Conservation (phyloP, 2,113 vertebrate genomes). For the Gadus macrocephalus region DNA sequence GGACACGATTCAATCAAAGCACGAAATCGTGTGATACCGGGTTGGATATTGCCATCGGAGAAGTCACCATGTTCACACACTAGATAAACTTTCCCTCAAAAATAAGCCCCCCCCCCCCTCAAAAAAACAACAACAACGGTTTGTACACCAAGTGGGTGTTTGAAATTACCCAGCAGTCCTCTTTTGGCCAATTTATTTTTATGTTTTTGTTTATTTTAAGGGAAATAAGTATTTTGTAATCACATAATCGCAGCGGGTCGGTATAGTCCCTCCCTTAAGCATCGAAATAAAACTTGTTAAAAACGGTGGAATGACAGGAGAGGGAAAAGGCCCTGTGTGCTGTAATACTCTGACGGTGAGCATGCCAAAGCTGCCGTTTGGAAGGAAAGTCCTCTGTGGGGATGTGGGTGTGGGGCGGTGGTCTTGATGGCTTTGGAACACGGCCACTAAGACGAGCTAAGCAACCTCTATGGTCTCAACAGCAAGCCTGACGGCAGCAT, state of each 20-base stretch:
- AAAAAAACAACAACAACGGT: too few relatives aligned
- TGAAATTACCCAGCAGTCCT: too few relatives aligned
- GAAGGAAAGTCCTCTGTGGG: slow-evolving; percentile 22
- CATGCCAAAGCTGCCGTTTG: slow-evolving; percentile 36
- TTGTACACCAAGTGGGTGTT: too few relatives aligned
- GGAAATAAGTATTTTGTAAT: too few relatives aligned
- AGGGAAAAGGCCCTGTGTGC: slow-evolving; percentile 12
- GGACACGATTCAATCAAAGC: too few relatives aligned
- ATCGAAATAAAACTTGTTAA: slow-evolving; percentile 13
- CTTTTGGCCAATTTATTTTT: too few relatives aligned
- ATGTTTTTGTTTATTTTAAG: too few relatives aligned
- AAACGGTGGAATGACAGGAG: slow-evolving; percentile 4
- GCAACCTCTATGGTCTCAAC: slow-evolving; percentile 54
- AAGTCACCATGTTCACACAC: too few relatives aligned
- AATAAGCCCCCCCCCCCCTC: too few relatives aligned
- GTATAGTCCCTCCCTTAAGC: slow-evolving; percentile 7
- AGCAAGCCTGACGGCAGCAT: slow-evolving; percentile 51
- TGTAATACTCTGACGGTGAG: slow-evolving; percentile 5
- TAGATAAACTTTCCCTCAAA: too few relatives aligned
- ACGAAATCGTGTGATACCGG: too few relatives aligned
- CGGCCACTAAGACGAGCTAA: slow-evolving; percentile 56
- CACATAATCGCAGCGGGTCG: background rate
- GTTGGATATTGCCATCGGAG: too few relatives aligned
- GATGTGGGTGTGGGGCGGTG: slow-evolving; percentile 52
- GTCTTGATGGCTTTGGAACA: slow-evolving; percentile 53